Conservation (phyloP, 2,113 vertebrate species). For the Psammodynastes pulverulentus region DNA sequence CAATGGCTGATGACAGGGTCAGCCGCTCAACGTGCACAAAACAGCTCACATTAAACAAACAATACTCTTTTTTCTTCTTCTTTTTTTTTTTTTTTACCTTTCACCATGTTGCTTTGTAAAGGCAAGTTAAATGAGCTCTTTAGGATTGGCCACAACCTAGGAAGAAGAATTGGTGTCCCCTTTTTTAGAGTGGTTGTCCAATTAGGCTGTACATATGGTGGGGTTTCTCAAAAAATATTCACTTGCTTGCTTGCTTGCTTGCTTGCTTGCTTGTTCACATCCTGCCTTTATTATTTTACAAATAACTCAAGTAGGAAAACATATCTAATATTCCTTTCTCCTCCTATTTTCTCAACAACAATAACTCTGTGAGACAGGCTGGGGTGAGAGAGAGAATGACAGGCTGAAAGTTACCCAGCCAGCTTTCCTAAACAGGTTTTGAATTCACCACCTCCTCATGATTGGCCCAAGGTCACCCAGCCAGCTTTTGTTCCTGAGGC, state of each 20-base stretch:
- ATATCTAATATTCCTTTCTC: not conserved
- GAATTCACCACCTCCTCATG: too few species aligned
- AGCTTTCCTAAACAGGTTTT: too few species aligned
- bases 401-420: not conserved
- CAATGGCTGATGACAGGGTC: slow-evolving; percentile 37
- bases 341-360: not conserved
- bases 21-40: slow-evolving; percentile 40
- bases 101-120: not conserved
- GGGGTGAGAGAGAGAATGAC: not conserved
- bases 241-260: not conserved
- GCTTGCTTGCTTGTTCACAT: too few species aligned
- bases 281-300: not conserved
- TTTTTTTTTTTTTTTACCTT: slow-evolving; percentile 5
- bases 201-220: too few species aligned
- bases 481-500: too few species aligned
- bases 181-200: not conserved
- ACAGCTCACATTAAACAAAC: not conserved
- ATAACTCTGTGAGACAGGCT: not conserved
- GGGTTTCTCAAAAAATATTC: not conserved
- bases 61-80: not conserved
- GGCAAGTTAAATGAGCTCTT: not conserved
- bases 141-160: not conserved
- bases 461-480: not conserved
- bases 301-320: not conserved
- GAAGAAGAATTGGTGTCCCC: not conserved